Evolutionary conservation across 2,113 vertebrate genomes (phyloP).

Genomic region (Talpa occidentalis): DNA sequence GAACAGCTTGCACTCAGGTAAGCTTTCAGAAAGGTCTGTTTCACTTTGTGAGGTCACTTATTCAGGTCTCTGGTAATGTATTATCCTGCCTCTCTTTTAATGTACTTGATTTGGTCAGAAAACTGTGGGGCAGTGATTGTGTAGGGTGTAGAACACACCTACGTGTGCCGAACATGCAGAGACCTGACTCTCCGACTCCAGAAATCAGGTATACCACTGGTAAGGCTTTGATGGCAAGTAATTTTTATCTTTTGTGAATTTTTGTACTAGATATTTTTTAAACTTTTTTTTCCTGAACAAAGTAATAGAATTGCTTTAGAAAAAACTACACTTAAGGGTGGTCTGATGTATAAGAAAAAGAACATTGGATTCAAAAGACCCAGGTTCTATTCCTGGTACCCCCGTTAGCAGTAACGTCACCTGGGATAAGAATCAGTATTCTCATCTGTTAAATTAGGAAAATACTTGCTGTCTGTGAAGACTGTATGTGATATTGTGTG

Average conservation of each 20-base stretch:
- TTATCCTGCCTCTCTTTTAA: constrained; percentile 58
- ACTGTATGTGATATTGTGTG: not conserved
- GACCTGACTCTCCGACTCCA: constrained; percentile 32
- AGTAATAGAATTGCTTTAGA: constrained; percentile 76
- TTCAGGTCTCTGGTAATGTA: constrained; percentile 65
- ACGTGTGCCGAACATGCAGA: not conserved
- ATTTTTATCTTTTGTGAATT: constrained; percentile 80
- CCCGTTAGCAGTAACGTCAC: not conserved
- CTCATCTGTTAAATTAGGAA: constrained; percentile 40
- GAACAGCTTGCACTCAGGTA: constrained; percentile 74
- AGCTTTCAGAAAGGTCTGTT: constrained; percentile 70
- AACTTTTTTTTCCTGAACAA: constrained; percentile 65
- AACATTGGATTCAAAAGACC: constrained; percentile 12
- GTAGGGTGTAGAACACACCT: constrained; percentile 24
- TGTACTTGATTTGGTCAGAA: constrained; percentile 65
- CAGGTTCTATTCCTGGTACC: not conserved
- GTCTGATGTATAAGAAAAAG: not conserved
- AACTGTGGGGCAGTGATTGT: constrained; percentile 69
- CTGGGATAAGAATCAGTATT: not conserved
- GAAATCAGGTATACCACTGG: constrained; percentile 21
- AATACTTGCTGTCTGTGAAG: not conserved
- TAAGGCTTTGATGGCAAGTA: constrained; percentile 67
- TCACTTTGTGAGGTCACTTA: constrained; percentile 71
- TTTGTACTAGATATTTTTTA: constrained; percentile 66
- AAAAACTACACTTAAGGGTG: constrained; percentile 35